Evolutionary conservation across 1,140 invertebrate species (phyloP), one percentile per base, ranked within the genome.

Genomic region (Bombus superbus): DNA sequence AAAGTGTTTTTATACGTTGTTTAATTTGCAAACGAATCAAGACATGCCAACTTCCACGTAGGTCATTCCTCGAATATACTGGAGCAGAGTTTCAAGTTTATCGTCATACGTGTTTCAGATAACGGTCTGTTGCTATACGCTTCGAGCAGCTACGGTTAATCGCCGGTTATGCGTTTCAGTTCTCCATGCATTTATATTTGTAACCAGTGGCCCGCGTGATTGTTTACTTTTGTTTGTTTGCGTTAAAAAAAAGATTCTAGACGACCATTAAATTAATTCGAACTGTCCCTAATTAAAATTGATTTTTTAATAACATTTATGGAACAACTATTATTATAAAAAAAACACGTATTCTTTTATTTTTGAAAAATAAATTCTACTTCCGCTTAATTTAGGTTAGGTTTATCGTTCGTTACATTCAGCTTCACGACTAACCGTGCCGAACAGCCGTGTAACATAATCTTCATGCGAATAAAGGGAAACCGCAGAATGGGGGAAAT

Each of bases 91-190:
- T 78, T 80, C 82, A 73, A 85, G 81, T 87, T 87, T 87, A 87
- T 87, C 86, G 81, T 83, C 68, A 76, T 87, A 79, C 82, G 71
- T 80, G 76, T 85, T 87, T 79, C 72, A 87, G 86, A 87, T 87
- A 87, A 87, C 86, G 86, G 86, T 87, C 86, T 80, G 82, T 85
- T 85, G 82, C 86, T 79, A 85, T 87, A 79, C 75, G 82, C 82
- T 80, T 85, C 35, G 32, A 77, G 47, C 82, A 22, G 32, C 75
- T 44, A 77, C 66, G 81, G 81, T 74, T 83, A 83, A 83, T 86
- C 85, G 81, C 28, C 25, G 53, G 73, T 53, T 83, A 77, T 72
- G 73, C 73, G 18, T 78, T 83, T 86, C 66, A 42, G 38, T 83
- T 57, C 62, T 74, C 40, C 79, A 18, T 81, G 72, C 44, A 73